Evolutionary conservation across 1,140 invertebrate species (phyloP).

Genomic region (Parasteatoda tepidariorum): DNA sequence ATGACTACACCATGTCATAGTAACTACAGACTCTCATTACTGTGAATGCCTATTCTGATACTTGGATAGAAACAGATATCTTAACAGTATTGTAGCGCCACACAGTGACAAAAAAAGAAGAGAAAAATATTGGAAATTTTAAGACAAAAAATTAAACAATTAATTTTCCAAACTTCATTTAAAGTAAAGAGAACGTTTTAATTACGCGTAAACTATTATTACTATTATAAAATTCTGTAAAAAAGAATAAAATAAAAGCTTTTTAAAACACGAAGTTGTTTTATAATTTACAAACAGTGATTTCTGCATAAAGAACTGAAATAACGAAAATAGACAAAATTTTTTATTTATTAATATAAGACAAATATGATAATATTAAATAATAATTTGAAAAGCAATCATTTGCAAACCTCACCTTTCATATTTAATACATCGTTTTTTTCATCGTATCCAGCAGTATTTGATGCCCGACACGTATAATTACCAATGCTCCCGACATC

Average conservation of each 20-base stretch:
- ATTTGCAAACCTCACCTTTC: conserved; percentile 30
- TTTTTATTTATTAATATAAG: too few relatives aligned
- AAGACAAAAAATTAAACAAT: neutral
- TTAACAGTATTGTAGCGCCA: conserved; percentile 29
- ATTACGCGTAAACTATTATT: neutral
- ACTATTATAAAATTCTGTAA: neutral
- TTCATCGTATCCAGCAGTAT: conserved; percentile 45
- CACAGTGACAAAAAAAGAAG: conserved; percentile 8
- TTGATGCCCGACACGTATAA: conserved; percentile 61
- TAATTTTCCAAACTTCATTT: neutral
- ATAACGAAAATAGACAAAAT: neutral
- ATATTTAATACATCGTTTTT: conserved; percentile 21
- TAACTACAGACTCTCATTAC: too few relatives aligned
- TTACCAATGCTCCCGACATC: conserved; percentile 60
- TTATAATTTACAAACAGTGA: too few relatives aligned
- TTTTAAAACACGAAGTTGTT: neutral
- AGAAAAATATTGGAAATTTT: neutral
- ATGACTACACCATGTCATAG: too few relatives aligned
- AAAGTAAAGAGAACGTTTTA: neutral
- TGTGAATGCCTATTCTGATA: too few relatives aligned
- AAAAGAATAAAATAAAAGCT: neutral
- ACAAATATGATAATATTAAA: too few relatives aligned
- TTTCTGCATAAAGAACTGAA: neutral
- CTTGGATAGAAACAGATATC: neutral
- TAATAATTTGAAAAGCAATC: neutral